Evolutionary conservation across 1,140 invertebrate species (phyloP).

Genomic region (Caenorhabditis latens): DNA sequence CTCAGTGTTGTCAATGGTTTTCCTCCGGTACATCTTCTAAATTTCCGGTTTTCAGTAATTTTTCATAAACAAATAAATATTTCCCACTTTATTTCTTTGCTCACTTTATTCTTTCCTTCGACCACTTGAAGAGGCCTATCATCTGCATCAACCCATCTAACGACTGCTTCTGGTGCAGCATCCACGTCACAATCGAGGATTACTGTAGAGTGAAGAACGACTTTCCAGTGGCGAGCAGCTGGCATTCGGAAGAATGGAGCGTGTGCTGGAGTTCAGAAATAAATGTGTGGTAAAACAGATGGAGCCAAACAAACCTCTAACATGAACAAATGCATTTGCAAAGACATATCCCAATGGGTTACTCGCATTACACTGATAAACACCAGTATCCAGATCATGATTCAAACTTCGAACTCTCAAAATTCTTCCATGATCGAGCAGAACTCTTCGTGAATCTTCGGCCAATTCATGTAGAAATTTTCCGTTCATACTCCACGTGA

Average conservation of each 20-base stretch:
- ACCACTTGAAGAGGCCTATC: conserved; percentile 71
- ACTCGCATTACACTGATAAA: conserved; percentile 98
- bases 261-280: conserved; percentile 67
- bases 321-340: conserved; percentile 97
- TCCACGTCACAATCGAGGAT: conserved; percentile 91
- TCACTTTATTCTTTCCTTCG: conserved; percentile 73
- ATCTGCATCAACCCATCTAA: conserved; percentile 87
- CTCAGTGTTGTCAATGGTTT: not conserved
- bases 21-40: not conserved
- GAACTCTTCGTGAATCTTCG: conserved; percentile 80
- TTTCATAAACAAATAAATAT: not conserved
- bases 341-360: conserved; percentile 98
- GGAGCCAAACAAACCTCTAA: conserved; percentile 82
- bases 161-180: conserved; percentile 91
- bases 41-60: not conserved
- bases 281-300: not conserved
- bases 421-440: conserved; percentile 74
- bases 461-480: conserved; percentile 81
- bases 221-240: conserved; percentile 73
- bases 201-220: conserved; percentile 80
- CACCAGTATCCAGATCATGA: conserved; percentile 90
- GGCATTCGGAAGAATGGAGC: conserved; percentile 73
- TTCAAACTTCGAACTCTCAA: conserved; percentile 84
- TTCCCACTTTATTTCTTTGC: not conserved
- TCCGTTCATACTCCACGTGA: conserved; percentile 97